Base-by-base conservation (phyloP, 2,888 invertebrate species). In the Papilio elwesi region DNA sequence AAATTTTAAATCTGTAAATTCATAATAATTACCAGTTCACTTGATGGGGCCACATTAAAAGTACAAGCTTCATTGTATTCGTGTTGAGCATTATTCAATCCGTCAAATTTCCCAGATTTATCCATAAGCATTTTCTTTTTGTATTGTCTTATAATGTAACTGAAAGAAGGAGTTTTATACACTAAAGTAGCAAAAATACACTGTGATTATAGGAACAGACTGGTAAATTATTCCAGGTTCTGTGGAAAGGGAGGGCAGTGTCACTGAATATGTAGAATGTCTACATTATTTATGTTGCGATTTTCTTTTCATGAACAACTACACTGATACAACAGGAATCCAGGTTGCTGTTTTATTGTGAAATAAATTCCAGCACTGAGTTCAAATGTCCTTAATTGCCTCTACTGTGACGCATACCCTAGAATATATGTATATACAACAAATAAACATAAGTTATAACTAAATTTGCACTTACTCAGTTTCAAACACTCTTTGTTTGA, bases 21-120 rank as follows among this genome's bases (percentile, higher is more conserved):
- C n/a, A n/a, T 36, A n/a, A 43, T 59, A 59, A n/a, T 59, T 59
- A 59, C 59, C 38, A 59, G 43, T 59, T 59, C 59, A 59, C 43
- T 43, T 43, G 59, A n/a, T 59, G 59, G 38, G 43, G 59, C 43
- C 38, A 43, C 59, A 59, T 59, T 59, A 43, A n/a, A 59, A 43
- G 6, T 38, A n/a, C 57, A 57, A 57, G 13, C 57, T 38, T 57
- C 38, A n/a, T 38, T 57, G 38, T 57, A 57, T 57, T 12, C 57
- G 36, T 57, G 36, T n/a, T 16, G 57, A n/a, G 57, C 13, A 7
- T 57, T 57, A 38, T 38, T 38, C n/a, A 57, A 38, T 57, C 36
- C 13, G 13, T 57, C 57, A 57, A 57, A 57, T 16, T 38, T 13
- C 36, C 57, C 57, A 2, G 57, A 38, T 57, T 57, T 57, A 38